Base-by-base conservation (phyloP, 2,888 invertebrate species). In the Phengaris alcon region DNA sequence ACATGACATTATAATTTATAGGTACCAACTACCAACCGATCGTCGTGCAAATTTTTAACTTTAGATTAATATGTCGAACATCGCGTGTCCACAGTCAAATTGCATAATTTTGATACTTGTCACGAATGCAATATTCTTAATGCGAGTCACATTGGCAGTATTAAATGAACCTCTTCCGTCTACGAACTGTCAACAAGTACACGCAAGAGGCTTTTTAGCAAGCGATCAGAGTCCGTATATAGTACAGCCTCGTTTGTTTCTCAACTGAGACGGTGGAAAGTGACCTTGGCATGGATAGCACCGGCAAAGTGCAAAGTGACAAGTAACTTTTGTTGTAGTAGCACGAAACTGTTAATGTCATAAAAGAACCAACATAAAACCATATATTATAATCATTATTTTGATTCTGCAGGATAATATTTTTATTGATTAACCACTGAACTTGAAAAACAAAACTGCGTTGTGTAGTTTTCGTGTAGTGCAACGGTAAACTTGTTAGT, bases 231-330 rank as follows among this genome's bases (percentile, higher is more conserved):
- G 76, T 76, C 74, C 75, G 75, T 64, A 54, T 52, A 70, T 52
- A 35, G 54, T 74, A 77, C 74, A 74, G 69, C 54, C 68, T 10
- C 74, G 74, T 64, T n/a, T 3, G 82, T 83, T 83, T 82, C 81
- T 80, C 82, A 84, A 80, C 82, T 81, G 79, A 83, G 75, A 76
- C 74, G 68, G 51, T 76, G 76, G 78, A 80, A 78, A 79, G 80
- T 78, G 79, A 75, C 86, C 85, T 84, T 85, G 84, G 82, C 86
- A 83, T 77, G 74, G 78, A 83, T 84, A 77, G 74, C 74, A 52
- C 35, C 35, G 64, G 12, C 64, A 73, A 48, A 75, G 68, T 75
- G 72, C 52, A 35, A 72, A 54, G 52, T 46, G 35, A n/a, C 12
- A n/a, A 54, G 55, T 70, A 6, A 44, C 35, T 35, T 64, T 64